A percentile compares a stretch with the other conserved stretches of the same genome.
phyloP scores from a whole-genome alignment of 2,797 vertebrate species.

The Clamator glandarius region DNA sequence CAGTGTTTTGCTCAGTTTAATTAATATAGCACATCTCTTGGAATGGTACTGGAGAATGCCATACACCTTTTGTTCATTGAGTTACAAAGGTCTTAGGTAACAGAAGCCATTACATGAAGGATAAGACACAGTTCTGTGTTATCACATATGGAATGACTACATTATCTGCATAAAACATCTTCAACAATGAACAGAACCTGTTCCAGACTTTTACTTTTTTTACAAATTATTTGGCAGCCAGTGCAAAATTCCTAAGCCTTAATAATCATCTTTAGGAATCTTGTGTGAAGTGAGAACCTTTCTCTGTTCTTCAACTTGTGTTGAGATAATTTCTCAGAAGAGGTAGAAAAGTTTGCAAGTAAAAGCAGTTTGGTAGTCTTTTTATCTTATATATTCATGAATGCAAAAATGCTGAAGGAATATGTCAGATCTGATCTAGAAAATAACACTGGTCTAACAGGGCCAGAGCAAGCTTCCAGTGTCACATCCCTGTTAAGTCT shows the following conservation, averaged over 20 bases:
- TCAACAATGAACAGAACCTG: background rate
- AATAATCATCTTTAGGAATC: background rate
- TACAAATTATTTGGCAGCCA: background rate
- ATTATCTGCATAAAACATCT: background rate
- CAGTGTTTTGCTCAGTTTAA: background rate
- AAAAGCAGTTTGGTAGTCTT: background rate
- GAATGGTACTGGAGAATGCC: background rate
- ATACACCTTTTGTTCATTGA: background rate
- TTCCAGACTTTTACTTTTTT: background rate
- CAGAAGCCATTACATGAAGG: background rate
- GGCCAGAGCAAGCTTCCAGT: background rate
- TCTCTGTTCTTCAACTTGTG: background rate
- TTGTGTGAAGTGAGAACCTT: background rate
- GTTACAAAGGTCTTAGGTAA: background rate
- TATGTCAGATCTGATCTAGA: background rate
- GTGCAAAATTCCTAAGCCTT: background rate
- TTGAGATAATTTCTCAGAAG: background rate
- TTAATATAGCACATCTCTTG: background rate
- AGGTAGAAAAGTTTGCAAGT: background rate
- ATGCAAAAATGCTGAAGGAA: background rate
- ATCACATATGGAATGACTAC: background rate
- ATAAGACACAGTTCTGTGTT: background rate
- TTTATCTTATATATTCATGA: background rate
- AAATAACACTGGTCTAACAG: background rate
- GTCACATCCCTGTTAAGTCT: background rate